Conservation (phyloP, 2,797 vertebrate genomes). For the Agapornis canus region DNA sequence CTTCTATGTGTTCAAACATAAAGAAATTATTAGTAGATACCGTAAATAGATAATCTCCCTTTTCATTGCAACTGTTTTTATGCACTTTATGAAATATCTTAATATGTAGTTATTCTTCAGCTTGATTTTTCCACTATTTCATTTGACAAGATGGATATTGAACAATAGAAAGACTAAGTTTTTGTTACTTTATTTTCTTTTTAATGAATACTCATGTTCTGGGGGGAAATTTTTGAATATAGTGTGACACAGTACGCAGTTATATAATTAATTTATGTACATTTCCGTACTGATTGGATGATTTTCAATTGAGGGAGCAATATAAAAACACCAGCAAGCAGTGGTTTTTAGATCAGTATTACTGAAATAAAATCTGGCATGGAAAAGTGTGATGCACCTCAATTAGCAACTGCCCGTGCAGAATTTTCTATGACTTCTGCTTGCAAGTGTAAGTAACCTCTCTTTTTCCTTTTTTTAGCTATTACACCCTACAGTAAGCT, state of each 20-base stretch:
- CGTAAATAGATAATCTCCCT: background rate
- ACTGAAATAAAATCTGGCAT: background rate
- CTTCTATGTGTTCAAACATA: background rate
- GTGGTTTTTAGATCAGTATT: background rate
- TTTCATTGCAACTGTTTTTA: background rate
- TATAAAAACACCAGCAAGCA: background rate
- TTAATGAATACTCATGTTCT: background rate
- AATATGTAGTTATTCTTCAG: background rate
- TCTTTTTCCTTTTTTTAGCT: background rate
- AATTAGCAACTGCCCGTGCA: background rate
- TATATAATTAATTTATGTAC: background rate
- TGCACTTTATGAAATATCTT: background rate
- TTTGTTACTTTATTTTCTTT: background rate
- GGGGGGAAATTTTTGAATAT: background rate
- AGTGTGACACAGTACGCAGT: background rate
- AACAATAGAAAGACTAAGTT: background rate
- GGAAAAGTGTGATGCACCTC: background rate
- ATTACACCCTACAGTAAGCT: background rate
- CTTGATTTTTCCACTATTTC: background rate
- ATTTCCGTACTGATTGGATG: background rate
- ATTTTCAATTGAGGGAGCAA: background rate
- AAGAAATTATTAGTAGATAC: background rate
- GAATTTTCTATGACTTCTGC: background rate
- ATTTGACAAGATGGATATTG: background rate
- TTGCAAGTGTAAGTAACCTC: background rate